Percentiles rank a stretch among this genome's conserved stretches.
Evolutionary conservation across 2,888 invertebrate species (phyloP).

Genomic region (Theristus sp.): DNA sequence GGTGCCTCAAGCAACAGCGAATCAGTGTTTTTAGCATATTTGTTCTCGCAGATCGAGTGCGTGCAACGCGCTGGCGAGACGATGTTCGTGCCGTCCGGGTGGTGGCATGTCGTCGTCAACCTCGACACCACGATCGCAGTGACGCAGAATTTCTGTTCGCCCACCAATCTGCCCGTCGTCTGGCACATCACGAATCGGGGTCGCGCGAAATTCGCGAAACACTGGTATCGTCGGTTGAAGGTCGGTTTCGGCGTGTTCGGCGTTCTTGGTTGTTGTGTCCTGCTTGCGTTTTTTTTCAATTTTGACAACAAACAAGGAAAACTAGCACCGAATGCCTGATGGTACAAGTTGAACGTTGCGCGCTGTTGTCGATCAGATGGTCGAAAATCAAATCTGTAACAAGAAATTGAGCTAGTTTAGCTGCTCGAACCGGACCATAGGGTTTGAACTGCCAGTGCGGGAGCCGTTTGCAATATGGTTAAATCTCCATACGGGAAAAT

Average conservation of each 20-base stretch:
- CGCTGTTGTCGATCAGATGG: too few species aligned
- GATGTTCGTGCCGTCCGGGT: slow-evolving; percentile 42
- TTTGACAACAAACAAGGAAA: too few species aligned
- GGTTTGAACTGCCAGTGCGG: too few species aligned
- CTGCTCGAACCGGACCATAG: too few species aligned
- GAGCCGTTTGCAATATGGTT: too few species aligned
- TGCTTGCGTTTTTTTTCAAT: not conserved
- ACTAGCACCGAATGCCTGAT: too few species aligned
- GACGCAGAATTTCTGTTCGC: slow-evolving; percentile 83
- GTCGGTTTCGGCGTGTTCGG: too few species aligned
- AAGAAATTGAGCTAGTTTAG: too few species aligned
- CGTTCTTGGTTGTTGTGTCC: not conserved
- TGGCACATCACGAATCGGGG: slow-evolving; percentile 71
- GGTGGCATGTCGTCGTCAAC: slow-evolving; percentile 99
- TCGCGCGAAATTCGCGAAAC: slow-evolving; percentile 78
- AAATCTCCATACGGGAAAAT: too few species aligned
- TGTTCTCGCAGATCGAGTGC: slow-evolving; percentile 61
- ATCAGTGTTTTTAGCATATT: too few species aligned
- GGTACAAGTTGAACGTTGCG: not conserved
- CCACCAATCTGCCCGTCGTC: slow-evolving; percentile 84
- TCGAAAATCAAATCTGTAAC: too few species aligned
- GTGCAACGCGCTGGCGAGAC: slow-evolving; percentile 45
- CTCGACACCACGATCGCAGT: slow-evolving; percentile 87
- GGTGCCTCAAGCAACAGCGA: too few species aligned
- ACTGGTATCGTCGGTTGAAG: slow-evolving; percentile 43